phyloP scores from a whole-genome alignment of 2,797 vertebrate species.

The Hozukius guyotensis region DNA sequence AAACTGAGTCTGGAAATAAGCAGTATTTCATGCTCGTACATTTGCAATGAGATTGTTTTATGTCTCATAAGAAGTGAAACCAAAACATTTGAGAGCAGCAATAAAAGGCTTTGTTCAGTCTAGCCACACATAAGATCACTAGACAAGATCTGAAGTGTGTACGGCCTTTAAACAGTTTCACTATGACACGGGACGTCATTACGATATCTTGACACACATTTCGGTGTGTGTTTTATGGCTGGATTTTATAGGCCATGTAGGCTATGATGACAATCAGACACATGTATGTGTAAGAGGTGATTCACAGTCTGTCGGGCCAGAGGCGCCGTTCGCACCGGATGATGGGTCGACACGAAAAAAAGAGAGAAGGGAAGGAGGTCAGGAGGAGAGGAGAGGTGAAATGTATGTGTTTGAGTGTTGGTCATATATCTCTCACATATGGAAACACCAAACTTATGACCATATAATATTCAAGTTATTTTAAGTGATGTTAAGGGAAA shows the following conservation, averaged over 20 bases:
- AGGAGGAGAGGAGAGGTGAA: not conserved
- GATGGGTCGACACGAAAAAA: not conserved
- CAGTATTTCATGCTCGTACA: not conserved
- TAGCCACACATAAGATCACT: constrained; percentile 1
- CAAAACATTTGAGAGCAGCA: not conserved
- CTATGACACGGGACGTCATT: constrained; percentile 20
- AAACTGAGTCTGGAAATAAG: constrained; percentile 30
- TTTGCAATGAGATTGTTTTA: constrained; percentile 21
- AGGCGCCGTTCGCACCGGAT: not conserved
- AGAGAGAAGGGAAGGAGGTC: not conserved
- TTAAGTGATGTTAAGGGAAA: not conserved
- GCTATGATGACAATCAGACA: constrained; percentile 28
- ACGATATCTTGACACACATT: constrained; percentile 20
- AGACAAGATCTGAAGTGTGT: not conserved
- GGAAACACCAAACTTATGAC: not conserved
- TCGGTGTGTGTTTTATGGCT: constrained; percentile 17
- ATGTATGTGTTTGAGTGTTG: not conserved
- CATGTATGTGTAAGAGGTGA: constrained; percentile 33
- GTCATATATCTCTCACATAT: not conserved
- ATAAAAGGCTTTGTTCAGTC: constrained; percentile 20
- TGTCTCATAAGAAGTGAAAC: constrained; percentile 24
- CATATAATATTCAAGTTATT: not conserved
- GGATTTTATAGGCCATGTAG: not conserved
- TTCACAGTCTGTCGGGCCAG: constrained; percentile 30
- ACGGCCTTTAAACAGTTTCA: not conserved